Evolutionary conservation across 2,113 vertebrate genomes (phyloP), one percentile per base, ranked within the genome.

Genomic region (Melospiza melodia): DNA sequence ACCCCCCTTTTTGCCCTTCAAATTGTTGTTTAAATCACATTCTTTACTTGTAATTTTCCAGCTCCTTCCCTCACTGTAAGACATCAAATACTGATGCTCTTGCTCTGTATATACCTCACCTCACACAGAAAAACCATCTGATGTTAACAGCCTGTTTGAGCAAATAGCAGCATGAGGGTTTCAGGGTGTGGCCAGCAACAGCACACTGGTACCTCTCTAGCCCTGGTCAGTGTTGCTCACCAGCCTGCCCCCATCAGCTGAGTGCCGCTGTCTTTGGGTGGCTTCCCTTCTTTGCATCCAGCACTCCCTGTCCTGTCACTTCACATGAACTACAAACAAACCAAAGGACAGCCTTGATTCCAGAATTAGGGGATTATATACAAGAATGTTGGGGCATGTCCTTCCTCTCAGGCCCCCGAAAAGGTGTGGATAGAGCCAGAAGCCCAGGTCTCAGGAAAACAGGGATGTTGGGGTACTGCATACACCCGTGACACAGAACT

Each of bases 381-480:
- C 1, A 6, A 80, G 31, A 41, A n/a, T 33, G 28, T 5, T 33
- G 25, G 63, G 74, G 43, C 7, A 33, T 4, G 10, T 66, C 14
- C 23, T 61, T 46, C 23, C 4, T 77, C 55, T 59, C 17, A 52
- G 37, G 5, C 2, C 23, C 10, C 20, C 2, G 11, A 31, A 16
- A 65, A 48, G 37, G 4, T 62, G 28, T 10, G 15, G 21, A 9
- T 63, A 49, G 2, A 6, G 41, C 22, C 67, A 68, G 41, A 12
- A 75, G 17, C 5, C 66, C 6, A 3, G 55, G 23, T 17, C 35
- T 51, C 22, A 37, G 62, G 52, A 74, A 46, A 77, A 52, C 10
- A 55, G 46, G 13, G 27, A 54, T 1, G 0, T 1, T 1, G 6
- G 15, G 27, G 8, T 65, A 17, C n/a, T 39, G 33, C 7, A 37